Percentiles rank a stretch among this genome's conserved stretches.
Evolutionary conservation across 2,113 vertebrate genomes (phyloP).

Genomic region (Gasterosteus aculeatus): DNA sequence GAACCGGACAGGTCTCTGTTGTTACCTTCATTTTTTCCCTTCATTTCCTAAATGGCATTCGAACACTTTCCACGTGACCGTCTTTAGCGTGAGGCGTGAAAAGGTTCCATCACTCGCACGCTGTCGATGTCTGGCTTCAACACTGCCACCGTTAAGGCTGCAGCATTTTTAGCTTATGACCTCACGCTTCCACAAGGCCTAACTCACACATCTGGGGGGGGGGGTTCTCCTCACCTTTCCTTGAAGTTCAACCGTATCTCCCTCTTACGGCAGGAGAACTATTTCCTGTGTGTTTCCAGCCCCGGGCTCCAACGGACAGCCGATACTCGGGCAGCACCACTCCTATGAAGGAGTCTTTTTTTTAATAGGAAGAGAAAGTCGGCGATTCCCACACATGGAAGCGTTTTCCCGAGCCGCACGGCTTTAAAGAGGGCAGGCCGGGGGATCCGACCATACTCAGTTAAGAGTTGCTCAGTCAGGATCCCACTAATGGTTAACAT

Average conservation of each 20-base stretch:
- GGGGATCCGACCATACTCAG: constrained; percentile 73
- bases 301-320: constrained; percentile 45
- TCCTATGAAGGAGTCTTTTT: constrained; percentile 12
- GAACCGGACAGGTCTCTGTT: constrained; percentile 6
- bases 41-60: neutral
- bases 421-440: constrained; percentile 74
- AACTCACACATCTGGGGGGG: constrained; percentile 48
- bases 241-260: constrained; percentile 52
- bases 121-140: constrained; percentile 28
- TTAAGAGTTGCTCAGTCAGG: constrained; percentile 73
- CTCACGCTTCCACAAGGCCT: constrained; percentile 45
- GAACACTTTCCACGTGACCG: neutral
- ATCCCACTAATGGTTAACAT: constrained; percentile 83
- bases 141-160: constrained; percentile 16
- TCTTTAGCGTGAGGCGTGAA: constrained; percentile 9
- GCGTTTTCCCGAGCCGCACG: constrained; percentile 60
- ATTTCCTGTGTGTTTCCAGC: constrained; percentile 70
- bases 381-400: constrained; percentile 77
- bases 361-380: constrained; percentile 42
- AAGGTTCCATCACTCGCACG: constrained; percentile 11
- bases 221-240: constrained; percentile 23
- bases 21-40: neutral
- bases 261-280: constrained; percentile 44
- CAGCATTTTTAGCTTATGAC: constrained; percentile 47
- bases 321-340: constrained; percentile 7